Evolutionary conservation across 2,113 vertebrate species (phyloP).

Genomic region (Syrrhaptes paradoxus): DNA sequence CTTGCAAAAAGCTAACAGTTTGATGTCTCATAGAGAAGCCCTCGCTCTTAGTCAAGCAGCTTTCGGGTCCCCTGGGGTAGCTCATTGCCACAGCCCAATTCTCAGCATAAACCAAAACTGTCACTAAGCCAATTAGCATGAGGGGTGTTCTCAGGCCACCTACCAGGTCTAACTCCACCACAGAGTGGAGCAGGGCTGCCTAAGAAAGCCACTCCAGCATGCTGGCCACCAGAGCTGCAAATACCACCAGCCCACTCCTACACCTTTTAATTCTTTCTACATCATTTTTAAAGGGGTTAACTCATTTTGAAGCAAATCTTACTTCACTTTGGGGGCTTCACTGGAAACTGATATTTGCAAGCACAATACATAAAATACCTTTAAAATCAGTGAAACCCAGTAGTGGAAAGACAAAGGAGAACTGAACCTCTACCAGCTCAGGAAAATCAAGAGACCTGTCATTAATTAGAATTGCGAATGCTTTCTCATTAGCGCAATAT

Average conservation of each 20-base stretch:
- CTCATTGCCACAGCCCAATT: neutral
- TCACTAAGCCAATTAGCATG: neutral
- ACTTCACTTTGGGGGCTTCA: neutral
- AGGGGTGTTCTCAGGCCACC: neutral
- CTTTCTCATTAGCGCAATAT: slow-evolving; percentile 16
- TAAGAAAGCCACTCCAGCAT: fast-evolving
- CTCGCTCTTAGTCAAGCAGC: neutral
- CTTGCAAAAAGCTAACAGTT: neutral
- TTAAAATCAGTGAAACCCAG: neutral
- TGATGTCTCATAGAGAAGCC: neutral
- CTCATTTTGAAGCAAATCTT: neutral
- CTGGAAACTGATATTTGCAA: neutral
- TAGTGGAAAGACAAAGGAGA: neutral
- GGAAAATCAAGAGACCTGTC: neutral
- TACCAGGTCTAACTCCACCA: neutral
- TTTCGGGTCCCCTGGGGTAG: neutral
- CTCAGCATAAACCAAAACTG: neutral
- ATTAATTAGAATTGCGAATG: slow-evolving; percentile 22
- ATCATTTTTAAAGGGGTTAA: neutral
- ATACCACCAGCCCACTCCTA: neutral
- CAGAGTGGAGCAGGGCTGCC: fast-evolving
- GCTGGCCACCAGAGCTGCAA: fast-evolving
- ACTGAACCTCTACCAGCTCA: neutral
- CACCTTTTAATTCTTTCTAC: neutral
- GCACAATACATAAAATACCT: neutral